phyloP scores from a whole-genome alignment of 2,888 invertebrate genomes.

The Polydesmus complanatus region DNA sequence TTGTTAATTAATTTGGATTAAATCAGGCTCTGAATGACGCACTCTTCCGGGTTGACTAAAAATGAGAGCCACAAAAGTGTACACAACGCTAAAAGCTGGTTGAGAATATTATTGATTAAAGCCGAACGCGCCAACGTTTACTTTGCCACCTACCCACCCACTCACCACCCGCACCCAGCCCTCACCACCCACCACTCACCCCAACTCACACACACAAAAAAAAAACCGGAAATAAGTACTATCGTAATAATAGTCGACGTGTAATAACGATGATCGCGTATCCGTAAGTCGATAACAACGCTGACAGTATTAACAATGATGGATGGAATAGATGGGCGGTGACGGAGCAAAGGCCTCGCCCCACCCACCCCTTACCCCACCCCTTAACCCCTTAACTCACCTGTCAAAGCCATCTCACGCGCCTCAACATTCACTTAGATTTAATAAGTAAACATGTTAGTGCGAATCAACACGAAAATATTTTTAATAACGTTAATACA shows the following conservation, averaged over 20 bases:
- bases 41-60: no score
- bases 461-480: no score
- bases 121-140: neutral
- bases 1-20: no score
- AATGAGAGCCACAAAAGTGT: no score
- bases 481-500: no score
- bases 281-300: neutral
- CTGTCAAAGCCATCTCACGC: no score
- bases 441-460: no score
- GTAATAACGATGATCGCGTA: neutral
- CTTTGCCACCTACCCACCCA: neutral
- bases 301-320: neutral
- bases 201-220: neutral
- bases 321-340: neutral
- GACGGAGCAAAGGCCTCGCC: neutral
- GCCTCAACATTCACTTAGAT: no score
- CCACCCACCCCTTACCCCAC: no score
- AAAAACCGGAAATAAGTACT: neutral
- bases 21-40: no score
- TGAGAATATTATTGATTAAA: neutral
- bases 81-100: no score
- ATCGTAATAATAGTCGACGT: neutral
- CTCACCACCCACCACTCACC: neutral
- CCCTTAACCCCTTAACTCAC: no score
- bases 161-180: neutral